These are phyloP conservation scores for Naso thynnoides DNA, from an alignment of 2,797 vertebrate species.

Conservation along the genomic window DNA sequence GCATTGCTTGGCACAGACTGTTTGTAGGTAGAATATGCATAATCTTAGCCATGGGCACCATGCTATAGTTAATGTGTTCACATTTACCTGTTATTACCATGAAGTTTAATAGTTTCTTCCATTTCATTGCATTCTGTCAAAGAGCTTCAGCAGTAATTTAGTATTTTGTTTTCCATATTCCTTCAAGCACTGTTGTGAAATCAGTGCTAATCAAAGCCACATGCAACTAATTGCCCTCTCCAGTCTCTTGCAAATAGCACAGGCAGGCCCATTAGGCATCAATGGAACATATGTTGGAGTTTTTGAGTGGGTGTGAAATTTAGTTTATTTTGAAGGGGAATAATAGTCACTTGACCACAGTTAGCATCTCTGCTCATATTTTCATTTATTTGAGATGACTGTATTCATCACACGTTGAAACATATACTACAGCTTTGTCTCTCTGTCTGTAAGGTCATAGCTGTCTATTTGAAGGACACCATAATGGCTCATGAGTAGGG, in stretches of 20 bases:
- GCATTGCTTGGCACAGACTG: constrained; percentile 77
- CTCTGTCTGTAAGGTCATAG: constrained; percentile 28
- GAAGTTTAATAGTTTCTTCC: constrained; percentile 67
- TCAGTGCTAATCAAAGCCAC: constrained; percentile 76
- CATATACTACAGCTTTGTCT: constrained; percentile 20
- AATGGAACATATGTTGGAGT: constrained; percentile 69
- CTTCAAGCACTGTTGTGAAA: constrained; percentile 69
- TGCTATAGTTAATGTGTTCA: constrained; percentile 69
- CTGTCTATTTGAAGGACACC: constrained; percentile 31
- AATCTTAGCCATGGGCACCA: constrained; percentile 72
- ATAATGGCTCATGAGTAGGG: constrained; percentile 15
- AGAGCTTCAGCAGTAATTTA: constrained; percentile 61
- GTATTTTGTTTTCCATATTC: constrained; percentile 68
- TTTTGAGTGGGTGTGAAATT: constrained; percentile 67
- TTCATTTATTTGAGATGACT: constrained; percentile 35
- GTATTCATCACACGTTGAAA: constrained; percentile 33
- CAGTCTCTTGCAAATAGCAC: constrained; percentile 64
- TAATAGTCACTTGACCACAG: constrained; percentile 63
- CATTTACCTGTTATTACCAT: constrained; percentile 78
- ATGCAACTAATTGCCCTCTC: constrained; percentile 78
- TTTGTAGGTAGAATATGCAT: constrained; percentile 82
- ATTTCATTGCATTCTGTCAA: constrained; percentile 76
- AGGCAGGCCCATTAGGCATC: constrained; percentile 69
- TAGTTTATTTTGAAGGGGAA: constrained; percentile 57
- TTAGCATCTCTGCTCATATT: constrained; percentile 50